These are phyloP conservation scores for Disparrhopalites patrizii DNA, from an alignment of 2,888 invertebrate species.

Conservation along the genomic window DNA sequence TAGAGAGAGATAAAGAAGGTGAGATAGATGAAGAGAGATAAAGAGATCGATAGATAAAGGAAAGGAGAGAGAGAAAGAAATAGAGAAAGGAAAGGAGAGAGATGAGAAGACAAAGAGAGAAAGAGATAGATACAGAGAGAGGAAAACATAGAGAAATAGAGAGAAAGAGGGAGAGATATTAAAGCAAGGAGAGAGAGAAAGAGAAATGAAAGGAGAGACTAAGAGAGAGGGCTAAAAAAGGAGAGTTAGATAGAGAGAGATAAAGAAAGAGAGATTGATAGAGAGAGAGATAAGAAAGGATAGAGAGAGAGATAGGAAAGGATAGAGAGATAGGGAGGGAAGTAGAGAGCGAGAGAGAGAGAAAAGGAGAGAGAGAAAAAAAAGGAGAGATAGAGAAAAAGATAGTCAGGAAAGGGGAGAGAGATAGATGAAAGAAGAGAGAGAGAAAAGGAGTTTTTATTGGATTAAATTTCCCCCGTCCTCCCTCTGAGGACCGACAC, in stretches of 20 bases:
- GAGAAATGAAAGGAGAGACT: neutral
- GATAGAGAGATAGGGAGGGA: neutral
- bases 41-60: neutral
- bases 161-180: neutral
- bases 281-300: neutral
- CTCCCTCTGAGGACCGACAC: neutral
- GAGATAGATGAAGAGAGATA: no score
- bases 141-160: no score
- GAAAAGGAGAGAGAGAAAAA: neutral
- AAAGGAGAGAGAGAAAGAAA: no score
- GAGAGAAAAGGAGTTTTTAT: neutral
- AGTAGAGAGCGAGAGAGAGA: neutral
- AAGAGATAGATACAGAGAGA: neutral
- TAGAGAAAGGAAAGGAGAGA: neutral
- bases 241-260: neutral
- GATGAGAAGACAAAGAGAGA: neutral
- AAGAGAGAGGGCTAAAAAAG: neutral
- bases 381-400: no score
- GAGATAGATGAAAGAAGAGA: neutral
- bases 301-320: neutral
- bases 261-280: neutral
- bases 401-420: neutral
- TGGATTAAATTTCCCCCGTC: constrained; percentile 2
- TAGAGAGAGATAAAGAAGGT: neutral
- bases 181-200: neutral